Evolutionary conservation across 2,113 vertebrate species (phyloP).

Genomic region (Mus spicilegus): DNA sequence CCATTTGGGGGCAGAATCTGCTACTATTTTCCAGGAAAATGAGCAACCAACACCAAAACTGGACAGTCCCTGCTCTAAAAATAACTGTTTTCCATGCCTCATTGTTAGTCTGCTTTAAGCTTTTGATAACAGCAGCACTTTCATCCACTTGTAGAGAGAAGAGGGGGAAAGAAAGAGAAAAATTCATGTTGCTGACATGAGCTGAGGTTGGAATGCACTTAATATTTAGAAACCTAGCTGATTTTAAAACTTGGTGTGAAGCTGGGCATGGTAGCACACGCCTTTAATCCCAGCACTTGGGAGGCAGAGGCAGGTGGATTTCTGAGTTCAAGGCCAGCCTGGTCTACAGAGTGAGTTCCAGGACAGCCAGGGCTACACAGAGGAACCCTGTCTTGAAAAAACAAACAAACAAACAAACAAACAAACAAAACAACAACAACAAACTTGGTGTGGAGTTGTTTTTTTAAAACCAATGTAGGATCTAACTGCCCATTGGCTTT

Average conservation of each 20-base stretch:
- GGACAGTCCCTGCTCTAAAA: background rate
- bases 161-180: too few relatives aligned
- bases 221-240: conserved; percentile 34
- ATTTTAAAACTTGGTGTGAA: conserved; percentile 18
- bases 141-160: background rate
- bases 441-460: background rate
- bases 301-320: too few relatives aligned
- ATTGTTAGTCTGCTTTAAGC: background rate
- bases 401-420: too few relatives aligned
- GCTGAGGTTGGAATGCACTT: background rate
- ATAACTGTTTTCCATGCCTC: background rate
- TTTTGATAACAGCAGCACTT: background rate
- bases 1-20: conserved; percentile 21
- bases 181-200: background rate
- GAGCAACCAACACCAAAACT: background rate
- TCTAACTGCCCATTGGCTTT: background rate
- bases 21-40: conserved; percentile 58
- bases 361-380: too few relatives aligned
- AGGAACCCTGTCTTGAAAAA: too few relatives aligned
- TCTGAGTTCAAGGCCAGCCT: too few relatives aligned
- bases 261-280: too few relatives aligned
- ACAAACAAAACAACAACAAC: too few relatives aligned
- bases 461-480: conserved; percentile 8
- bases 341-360: too few relatives aligned
- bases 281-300: too few relatives aligned